Base-by-base conservation (phyloP, 2,888 invertebrate species). In the Ichneumoninae sp. region DNA sequence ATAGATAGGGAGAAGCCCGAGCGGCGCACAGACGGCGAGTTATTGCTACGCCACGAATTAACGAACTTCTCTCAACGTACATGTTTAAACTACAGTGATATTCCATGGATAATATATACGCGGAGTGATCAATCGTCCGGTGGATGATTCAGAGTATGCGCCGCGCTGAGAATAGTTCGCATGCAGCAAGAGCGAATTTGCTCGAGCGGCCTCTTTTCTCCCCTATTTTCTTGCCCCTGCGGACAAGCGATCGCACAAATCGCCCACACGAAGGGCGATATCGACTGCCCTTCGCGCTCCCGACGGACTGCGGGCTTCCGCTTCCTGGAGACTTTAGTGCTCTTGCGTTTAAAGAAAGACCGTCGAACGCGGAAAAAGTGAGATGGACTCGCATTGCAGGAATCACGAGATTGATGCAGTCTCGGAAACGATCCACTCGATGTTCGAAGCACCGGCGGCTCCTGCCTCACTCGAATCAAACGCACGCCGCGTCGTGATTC, bases 51-150 rank as follows among this genome's bases (percentile, higher is more conserved):
- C 33, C 62, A 47, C 19, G 30, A 62, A 74, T 74, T 74, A 62
- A 62, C 60, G 47, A 47, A 26, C 30, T 62, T 74, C 62, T 26
- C 30, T 47, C 72, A 33, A 62, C 62, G 62, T 30, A n/a, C n/a
- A 54, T 36, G 30, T 22, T 36, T 22, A 54, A 57, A 47, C 44
- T n/a, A 19, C 13, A 36, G 40, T 22, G n/a, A 40, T 33, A 62
- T n/a, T 30, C 16, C 62, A 62, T 33, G 26, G 6, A 10, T 74
- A 40, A 62, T 74, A 50, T 72, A 44, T 60, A 71, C 44, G 26
- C 26, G 6, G 72, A 72, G 57, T 72, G 72, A 72, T 72, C 72
- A 72, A 72, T 72, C 72, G 57, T 60, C 40, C 16, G 26, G 16
- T 26, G 72, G 52, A 44, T 57, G 22, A 57, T 72, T 40, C 40